Conservation (phyloP, 2,113 vertebrate species). For the Mirza zaza region DNA sequence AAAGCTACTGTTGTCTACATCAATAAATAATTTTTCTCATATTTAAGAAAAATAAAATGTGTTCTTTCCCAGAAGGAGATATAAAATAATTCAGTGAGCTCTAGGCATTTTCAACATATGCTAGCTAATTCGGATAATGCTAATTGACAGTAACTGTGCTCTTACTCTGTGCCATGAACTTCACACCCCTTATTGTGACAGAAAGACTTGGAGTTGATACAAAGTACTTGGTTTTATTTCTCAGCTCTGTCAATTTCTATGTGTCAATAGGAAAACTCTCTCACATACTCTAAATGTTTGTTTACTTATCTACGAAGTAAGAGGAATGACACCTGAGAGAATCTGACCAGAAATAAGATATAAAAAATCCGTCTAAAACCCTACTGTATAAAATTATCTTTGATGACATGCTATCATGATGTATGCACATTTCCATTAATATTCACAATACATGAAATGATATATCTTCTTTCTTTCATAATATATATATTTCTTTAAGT, state of each 20-base stretch:
- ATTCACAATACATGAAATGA: background rate
- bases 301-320: background rate
- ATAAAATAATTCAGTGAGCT: slow-evolving; percentile 4
- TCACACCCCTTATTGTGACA: background rate
- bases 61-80: background rate
- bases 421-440: background rate
- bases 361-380: background rate
- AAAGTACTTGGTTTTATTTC: background rate
- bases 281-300: background rate
- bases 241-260: slow-evolving; percentile 8
- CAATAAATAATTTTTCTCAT: background rate
- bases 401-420: background rate
- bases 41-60: background rate
- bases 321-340: background rate
- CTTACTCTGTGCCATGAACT: background rate
- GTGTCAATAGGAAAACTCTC: background rate
- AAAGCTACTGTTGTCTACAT: background rate
- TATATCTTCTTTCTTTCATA: background rate
- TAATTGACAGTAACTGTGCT: background rate
- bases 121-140: background rate
- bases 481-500: background rate
- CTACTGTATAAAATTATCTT: background rate
- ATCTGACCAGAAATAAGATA: background rate
- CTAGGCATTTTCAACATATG: background rate
- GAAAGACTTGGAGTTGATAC: background rate